Percentiles rank a stretch among this genome's conserved stretches.
These are phyloP conservation scores for Plebejus melissa DNA, from an alignment of 2,888 invertebrate genomes.

Conservation along the genomic window DNA sequence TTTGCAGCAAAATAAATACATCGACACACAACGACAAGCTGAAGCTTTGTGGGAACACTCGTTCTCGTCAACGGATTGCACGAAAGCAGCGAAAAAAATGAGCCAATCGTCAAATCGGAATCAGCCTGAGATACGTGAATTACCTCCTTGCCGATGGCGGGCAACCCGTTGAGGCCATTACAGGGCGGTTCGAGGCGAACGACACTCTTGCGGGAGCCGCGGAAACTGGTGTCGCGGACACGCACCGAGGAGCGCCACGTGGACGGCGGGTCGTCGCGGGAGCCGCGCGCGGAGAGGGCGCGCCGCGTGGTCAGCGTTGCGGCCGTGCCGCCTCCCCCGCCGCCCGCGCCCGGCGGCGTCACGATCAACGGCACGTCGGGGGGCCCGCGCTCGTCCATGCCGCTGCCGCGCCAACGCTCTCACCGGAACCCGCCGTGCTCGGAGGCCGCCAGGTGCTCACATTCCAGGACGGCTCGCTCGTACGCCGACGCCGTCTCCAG, in stretches of 20 bases:
- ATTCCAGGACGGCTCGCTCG: slow-evolving; percentile 71
- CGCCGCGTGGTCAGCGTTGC: slow-evolving; percentile 66
- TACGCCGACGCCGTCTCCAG: slow-evolving; percentile 70
- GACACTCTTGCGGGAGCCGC: slow-evolving; percentile 81
- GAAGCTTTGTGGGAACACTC: slow-evolving; percentile 37
- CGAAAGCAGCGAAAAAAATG: slow-evolving; percentile 31
- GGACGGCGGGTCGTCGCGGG: slow-evolving; percentile 66
- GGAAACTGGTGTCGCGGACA: slow-evolving; percentile 81
- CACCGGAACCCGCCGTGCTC: slow-evolving; percentile 75
- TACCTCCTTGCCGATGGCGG: slow-evolving; percentile 80
- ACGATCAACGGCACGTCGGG: slow-evolving; percentile 71
- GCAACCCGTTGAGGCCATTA: slow-evolving; percentile 80
- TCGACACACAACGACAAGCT: slow-evolving; percentile 39
- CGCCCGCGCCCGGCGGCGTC: slow-evolving; percentile 57
- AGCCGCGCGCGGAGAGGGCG: slow-evolving; percentile 63
- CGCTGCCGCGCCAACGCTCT: slow-evolving; percentile 77
- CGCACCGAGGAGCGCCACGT: slow-evolving; percentile 83
- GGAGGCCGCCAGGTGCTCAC: slow-evolving; percentile 68
- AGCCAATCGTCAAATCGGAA: slow-evolving; percentile 33
- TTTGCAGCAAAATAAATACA: slow-evolving; percentile 41
- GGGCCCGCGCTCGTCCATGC: slow-evolving; percentile 79
- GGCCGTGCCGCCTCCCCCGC: slow-evolving; percentile 39
- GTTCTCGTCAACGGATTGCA: slow-evolving; percentile 27
- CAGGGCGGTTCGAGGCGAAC: slow-evolving; percentile 82
- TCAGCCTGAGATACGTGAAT: slow-evolving; percentile 60